Conservation (phyloP, 2,888 invertebrate genomes). For the Leptopilina drosophilae region DNA sequence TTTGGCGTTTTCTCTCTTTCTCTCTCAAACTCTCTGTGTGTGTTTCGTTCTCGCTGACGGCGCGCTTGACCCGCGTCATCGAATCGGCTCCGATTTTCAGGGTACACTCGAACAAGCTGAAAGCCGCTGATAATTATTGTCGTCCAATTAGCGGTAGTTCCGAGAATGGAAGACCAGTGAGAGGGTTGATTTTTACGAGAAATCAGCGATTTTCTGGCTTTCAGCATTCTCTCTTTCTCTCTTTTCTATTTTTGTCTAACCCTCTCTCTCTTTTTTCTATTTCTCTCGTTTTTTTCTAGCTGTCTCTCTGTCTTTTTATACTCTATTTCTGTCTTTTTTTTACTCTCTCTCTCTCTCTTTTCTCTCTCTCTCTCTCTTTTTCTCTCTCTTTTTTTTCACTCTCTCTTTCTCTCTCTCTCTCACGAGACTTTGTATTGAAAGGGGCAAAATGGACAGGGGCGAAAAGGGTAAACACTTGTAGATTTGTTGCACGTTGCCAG, state of each 20-base stretch:
- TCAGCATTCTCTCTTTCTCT: slow-evolving; percentile 37
- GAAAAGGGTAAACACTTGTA: slow-evolving; percentile 73
- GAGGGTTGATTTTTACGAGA: slow-evolving; percentile 58
- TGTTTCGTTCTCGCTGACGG: slow-evolving; percentile 55
- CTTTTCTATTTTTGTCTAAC: background rate
- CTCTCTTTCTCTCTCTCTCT: background rate
- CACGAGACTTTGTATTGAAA: slow-evolving; percentile 47
- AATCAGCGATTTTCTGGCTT: slow-evolving; percentile 67
- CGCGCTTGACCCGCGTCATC: slow-evolving; percentile 69
- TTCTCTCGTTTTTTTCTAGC: background rate
- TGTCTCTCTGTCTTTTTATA: slow-evolving; percentile 39
- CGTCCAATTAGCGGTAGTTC: slow-evolving; percentile 64
- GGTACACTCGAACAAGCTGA: slow-evolving; percentile 42
- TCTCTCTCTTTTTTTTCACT: background rate
- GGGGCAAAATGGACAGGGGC: slow-evolving; percentile 36
- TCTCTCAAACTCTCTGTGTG: background rate
- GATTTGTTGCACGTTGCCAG: slow-evolving; percentile 76
- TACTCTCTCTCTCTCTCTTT: background rate
- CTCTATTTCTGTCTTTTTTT: background rate
- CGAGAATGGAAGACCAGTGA: slow-evolving; percentile 40
- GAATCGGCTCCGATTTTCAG: slow-evolving; percentile 49
- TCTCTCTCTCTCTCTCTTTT: background rate
- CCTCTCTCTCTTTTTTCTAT: background rate
- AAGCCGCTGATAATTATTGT: slow-evolving; percentile 66
- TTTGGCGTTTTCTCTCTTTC: background rate